These are phyloP conservation scores for Aphelenchoides besseyi DNA, from an alignment of 1,140 invertebrate species.

Conservation along the genomic window DNA sequence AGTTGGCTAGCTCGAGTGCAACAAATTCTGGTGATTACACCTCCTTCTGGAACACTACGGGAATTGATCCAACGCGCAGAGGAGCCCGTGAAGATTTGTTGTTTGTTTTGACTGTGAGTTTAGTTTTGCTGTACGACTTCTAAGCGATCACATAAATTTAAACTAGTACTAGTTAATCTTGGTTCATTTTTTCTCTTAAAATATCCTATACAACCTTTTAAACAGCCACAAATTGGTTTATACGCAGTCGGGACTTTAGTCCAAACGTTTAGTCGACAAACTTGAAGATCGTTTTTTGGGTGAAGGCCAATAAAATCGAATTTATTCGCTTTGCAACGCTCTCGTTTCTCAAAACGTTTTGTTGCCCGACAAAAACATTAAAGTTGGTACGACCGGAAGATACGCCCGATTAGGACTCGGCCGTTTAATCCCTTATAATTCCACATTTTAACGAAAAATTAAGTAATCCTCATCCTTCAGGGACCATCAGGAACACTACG, in stretches of 20 bases:
- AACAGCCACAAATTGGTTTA: background rate
- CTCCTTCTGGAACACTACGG: constrained; percentile 20
- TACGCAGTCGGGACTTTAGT: background rate
- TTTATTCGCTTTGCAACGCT: no score
- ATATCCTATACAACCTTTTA: no score
- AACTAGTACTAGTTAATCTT: no score
- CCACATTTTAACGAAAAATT: no score
- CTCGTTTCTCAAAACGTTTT: no score
- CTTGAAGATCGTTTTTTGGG: background rate
- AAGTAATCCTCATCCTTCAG: background rate
- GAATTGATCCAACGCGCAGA: constrained; percentile 1
- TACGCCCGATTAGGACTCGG: no score
- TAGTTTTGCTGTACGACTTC: background rate
- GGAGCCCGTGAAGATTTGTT: constrained; percentile 19
- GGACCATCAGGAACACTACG: constrained; percentile 18
- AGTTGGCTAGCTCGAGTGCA: background rate
- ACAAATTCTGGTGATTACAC: constrained; percentile 15
- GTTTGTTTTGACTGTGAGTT: constrained; percentile 18
- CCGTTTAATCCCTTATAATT: no score
- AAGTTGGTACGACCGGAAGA: no score
- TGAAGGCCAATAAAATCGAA: no score
- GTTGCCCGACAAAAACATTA: no score
- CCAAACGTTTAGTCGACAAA: background rate
- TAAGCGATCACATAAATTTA: background rate
- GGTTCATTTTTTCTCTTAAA: no score